phyloP scores from a whole-genome alignment of 2,888 invertebrate species.

The Erebia ligea region DNA sequence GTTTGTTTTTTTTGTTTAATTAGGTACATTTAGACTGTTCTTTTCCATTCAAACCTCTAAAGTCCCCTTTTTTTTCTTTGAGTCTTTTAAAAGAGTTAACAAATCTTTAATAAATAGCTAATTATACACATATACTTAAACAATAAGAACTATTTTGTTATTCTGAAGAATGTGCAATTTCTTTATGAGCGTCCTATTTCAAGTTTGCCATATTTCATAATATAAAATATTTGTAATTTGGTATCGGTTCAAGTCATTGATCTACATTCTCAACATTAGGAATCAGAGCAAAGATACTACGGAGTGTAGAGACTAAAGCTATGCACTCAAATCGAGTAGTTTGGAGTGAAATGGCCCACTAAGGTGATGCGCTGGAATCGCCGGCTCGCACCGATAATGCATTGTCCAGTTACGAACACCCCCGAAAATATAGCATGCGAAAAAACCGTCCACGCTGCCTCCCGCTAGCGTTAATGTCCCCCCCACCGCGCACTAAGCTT shows the following conservation, averaged over 20 bases:
- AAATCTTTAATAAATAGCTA: no score
- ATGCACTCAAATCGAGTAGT: conserved; percentile 56
- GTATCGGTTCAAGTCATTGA: background rate
- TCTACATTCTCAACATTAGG: conserved; percentile 16
- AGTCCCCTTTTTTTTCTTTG: no score
- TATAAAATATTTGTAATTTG: background rate
- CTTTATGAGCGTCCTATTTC: background rate
- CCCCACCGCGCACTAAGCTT: conserved; percentile 81
- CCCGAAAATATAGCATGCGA: conserved; percentile 82
- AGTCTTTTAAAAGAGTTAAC: background rate
- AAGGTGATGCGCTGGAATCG: conserved; percentile 73
- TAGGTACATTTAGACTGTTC: no score
- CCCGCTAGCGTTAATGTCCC: conserved; percentile 77
- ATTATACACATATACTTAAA: no score
- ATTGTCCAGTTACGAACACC: conserved; percentile 79
- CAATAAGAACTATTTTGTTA: background rate
- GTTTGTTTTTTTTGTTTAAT: background rate
- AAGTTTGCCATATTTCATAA: background rate
- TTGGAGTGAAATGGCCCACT: conserved; percentile 66
- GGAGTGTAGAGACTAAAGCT: conserved; percentile 28
- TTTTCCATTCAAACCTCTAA: background rate
- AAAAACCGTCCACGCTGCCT: conserved; percentile 78
- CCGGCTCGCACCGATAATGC: conserved; percentile 72
- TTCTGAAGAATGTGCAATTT: background rate
- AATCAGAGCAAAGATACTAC: conserved; percentile 25